These are phyloP conservation scores for Morone chrysops DNA, from an alignment of 2,113 vertebrate species.

Conservation along the genomic window DNA sequence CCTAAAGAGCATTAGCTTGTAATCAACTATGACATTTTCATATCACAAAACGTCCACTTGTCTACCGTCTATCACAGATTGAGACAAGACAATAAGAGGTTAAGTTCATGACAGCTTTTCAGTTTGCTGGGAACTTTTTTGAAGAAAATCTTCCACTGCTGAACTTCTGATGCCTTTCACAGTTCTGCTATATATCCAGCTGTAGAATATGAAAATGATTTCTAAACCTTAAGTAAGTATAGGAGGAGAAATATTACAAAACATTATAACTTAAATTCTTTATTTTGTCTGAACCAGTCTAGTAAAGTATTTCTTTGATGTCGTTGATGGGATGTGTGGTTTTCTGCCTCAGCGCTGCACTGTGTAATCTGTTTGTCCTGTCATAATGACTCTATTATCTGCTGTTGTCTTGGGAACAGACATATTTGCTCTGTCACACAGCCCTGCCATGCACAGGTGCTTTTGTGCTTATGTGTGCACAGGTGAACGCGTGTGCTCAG, in stretches of 20 bases:
- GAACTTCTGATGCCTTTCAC: background rate
- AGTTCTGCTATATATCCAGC: too few species aligned
- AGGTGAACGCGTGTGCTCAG: conserved; percentile 50
- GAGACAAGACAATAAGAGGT: background rate
- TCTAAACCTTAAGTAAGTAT: background rate
- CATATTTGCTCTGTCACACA: conserved; percentile 69
- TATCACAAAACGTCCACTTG: conserved; percentile 21
- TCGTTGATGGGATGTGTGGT: conserved; percentile 54
- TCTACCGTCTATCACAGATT: background rate
- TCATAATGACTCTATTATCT: conserved; percentile 77
- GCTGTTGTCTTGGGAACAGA: conserved; percentile 81
- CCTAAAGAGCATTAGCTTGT: background rate
- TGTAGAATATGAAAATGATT: background rate
- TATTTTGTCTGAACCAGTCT: background rate
- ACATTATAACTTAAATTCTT: background rate
- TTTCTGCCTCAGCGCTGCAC: conserved; percentile 35
- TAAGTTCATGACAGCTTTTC: background rate
- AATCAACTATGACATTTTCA: conserved; percentile 30
- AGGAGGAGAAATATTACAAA: background rate
- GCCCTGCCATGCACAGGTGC: conserved; percentile 65
- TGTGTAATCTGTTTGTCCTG: conserved; percentile 74
- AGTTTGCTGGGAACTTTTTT: background rate
- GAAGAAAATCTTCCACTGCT: background rate
- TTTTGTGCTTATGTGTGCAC: conserved; percentile 70
- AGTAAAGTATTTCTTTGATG: conserved; percentile 56